Evolutionary conservation across 2,888 invertebrate genomes (phyloP).

Genomic region (Oxystoma pomonae): DNA sequence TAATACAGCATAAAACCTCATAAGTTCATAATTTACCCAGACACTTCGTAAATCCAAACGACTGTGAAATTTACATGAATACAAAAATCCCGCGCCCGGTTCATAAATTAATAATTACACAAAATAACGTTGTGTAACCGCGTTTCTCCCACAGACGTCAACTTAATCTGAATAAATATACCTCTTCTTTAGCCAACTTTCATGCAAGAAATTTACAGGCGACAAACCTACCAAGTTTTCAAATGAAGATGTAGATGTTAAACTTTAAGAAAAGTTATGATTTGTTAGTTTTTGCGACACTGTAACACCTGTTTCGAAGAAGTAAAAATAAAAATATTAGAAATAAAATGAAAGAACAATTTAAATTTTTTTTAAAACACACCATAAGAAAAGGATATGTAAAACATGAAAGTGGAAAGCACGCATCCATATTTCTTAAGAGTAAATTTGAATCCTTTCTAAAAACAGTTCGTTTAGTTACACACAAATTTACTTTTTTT

Average conservation of each 20-base stretch:
- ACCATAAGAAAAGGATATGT: no score
- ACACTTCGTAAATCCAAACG: conserved; percentile 7
- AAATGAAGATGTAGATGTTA: background rate
- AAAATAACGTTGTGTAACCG: conserved; percentile 8
- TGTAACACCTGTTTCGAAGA: background rate
- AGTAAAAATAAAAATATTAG: background rate
- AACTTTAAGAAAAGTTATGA: background rate
- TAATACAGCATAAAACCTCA: conserved; percentile 6
- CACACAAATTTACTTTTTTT: no score
- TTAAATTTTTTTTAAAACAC: no score
- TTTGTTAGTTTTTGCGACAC: background rate
- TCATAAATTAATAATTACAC: conserved; percentile 17
- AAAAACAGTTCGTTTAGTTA: no score
- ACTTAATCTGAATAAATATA: conserved; percentile 17
- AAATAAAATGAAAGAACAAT: no score
- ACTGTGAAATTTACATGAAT: conserved; percentile 8
- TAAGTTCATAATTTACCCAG: conserved; percentile 12
- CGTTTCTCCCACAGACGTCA: conserved; percentile 15
- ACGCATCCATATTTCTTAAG: no score
- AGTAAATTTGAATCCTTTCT: no score
- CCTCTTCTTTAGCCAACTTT: background rate
- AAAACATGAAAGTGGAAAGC: no score
- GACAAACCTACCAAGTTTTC: background rate
- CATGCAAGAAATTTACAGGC: background rate
- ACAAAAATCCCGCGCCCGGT: conserved; percentile 2